These are phyloP conservation scores for Dyspetes luteomarginatus DNA, from an alignment of 2,888 invertebrate species.

Conservation along the genomic window DNA sequence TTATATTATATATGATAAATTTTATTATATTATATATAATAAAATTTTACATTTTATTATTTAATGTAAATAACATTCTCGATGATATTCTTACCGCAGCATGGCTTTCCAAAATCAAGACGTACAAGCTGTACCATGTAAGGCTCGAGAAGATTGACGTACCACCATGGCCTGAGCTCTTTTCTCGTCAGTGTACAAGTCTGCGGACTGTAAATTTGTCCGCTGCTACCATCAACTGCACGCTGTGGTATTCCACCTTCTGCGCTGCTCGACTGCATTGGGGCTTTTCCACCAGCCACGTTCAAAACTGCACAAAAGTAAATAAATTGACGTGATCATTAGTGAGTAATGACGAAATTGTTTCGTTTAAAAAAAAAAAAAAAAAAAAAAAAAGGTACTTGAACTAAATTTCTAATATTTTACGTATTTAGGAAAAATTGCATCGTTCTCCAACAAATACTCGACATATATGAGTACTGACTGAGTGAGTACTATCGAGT, in stretches of 20 bases:
- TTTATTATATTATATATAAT: neutral
- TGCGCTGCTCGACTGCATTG: conserved; percentile 95
- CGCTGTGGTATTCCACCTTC: conserved; percentile 94
- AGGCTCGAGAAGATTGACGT: conserved; percentile 96
- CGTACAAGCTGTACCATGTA: conserved; percentile 97
- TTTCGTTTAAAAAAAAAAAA: too few relatives aligned
- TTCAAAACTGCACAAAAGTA: conserved; percentile 90
- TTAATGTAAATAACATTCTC: neutral
- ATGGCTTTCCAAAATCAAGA: conserved; percentile 95
- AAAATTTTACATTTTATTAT: neutral
- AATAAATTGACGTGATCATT: conserved; percentile 24
- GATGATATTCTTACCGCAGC: conserved; percentile 90
- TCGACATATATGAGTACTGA: too few relatives aligned
- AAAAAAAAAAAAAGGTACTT: too few relatives aligned
- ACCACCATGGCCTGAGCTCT: conserved; percentile 97
- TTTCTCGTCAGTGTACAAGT: conserved; percentile 94
- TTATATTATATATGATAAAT: neutral
- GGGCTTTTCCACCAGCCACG: conserved; percentile 97
- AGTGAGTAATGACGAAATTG: neutral
- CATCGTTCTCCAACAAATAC: too few relatives aligned
- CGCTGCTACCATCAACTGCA: conserved; percentile 95
- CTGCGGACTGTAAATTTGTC: conserved; percentile 91
- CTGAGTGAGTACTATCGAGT: neutral
- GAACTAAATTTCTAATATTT: too few relatives aligned
- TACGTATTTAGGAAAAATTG: too few relatives aligned